Evolutionary conservation across 2,797 vertebrate species (phyloP), one percentile per base, ranked within the genome.

Genomic region (Glossophaga mutica): DNA sequence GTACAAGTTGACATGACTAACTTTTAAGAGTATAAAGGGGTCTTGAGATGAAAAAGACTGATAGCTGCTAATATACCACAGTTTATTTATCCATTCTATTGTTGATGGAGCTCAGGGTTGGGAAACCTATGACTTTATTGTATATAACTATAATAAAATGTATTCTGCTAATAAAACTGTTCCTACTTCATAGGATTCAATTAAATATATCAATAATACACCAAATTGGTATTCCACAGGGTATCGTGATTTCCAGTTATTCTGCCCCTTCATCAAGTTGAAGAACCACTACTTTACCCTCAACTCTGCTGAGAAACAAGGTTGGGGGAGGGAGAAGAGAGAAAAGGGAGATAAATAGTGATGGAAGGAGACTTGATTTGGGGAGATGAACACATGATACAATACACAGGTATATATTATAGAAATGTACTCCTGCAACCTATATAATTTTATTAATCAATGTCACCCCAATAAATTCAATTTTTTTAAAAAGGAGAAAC

Each of bases 81-180:
- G 70, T 10, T 71, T 82, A 87, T 37, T 59, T 82, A 44, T 46
- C 29, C 55, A 68, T 73, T 89, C 29, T 83, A 62, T 24, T 48
- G 2, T 1, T 79, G 37, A 37, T 71, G 50, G 52, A 93, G 55
- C 7, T 65, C 84, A 81, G 26, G 14, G 55, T 32, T 81, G 11
- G 67, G 44, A 93, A 97, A 94, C 10, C 34, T 84, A 86, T 50
- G 48, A 94, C 37, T 94, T 89, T n/a, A 90, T 42, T 84, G 4
- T 84, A 15, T 77, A 18, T 57, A 62, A 62, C 39, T 78, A 12
- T 55, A 65, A 89, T 34, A 37, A 22, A 89, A 46, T 62, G 21
- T 59, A 16, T 57, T 82, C 44, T 91, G 62, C 32, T 93, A 87
- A 84, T 71, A 87, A 73, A 89, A 85, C 32, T 74, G 1, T 34